Conservation (phyloP, 2,797 vertebrate species). For the Coregonus sp. region DNA sequence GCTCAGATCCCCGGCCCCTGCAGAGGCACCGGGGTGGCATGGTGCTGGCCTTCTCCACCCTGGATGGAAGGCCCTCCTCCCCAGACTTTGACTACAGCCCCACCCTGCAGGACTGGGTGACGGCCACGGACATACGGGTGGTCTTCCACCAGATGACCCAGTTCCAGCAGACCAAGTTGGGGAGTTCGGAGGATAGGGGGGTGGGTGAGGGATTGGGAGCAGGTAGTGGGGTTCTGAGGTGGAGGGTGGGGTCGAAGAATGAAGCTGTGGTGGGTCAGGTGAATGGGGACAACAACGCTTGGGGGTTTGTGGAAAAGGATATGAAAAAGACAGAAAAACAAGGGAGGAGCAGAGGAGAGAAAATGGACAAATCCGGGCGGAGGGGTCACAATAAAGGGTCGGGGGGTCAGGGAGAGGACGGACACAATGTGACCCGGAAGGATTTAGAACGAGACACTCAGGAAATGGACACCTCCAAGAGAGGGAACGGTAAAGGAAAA, state of each 20-base stretch:
- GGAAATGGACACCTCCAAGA: constrained; percentile 45
- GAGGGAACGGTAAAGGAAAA: constrained; percentile 50
- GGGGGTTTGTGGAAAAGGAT: constrained; percentile 55
- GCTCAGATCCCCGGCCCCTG: constrained; percentile 80
- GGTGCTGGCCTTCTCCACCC: constrained; percentile 82
- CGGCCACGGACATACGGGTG: constrained; percentile 83
- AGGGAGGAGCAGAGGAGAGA: constrained; percentile 37
- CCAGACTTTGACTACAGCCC: constrained; percentile 83
- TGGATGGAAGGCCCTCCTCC: constrained; percentile 83
- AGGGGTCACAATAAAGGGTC: constrained; percentile 60
- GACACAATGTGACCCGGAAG: constrained; percentile 77
- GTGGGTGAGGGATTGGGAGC: constrained; percentile 43
- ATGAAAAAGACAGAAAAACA: constrained; percentile 47
- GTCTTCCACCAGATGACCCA: constrained; percentile 72
- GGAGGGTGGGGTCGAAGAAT: constrained; percentile 53
- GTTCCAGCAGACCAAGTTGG: constrained; percentile 7
- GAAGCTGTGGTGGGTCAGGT: constrained; percentile 47
- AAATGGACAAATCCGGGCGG: too few relatives aligned
- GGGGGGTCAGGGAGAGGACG: constrained; percentile 58
- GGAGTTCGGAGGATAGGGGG: constrained; percentile 30
- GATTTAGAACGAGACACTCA: constrained; percentile 52
- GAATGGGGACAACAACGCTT: constrained; percentile 59
- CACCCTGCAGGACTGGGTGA: constrained; percentile 87
- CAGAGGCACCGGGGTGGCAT: constrained; percentile 78
- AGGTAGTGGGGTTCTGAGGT: constrained; percentile 48